These are phyloP conservation scores for Cyrtodaria siliqua DNA, from an alignment of 2,888 invertebrate species.

Conservation along the genomic window DNA sequence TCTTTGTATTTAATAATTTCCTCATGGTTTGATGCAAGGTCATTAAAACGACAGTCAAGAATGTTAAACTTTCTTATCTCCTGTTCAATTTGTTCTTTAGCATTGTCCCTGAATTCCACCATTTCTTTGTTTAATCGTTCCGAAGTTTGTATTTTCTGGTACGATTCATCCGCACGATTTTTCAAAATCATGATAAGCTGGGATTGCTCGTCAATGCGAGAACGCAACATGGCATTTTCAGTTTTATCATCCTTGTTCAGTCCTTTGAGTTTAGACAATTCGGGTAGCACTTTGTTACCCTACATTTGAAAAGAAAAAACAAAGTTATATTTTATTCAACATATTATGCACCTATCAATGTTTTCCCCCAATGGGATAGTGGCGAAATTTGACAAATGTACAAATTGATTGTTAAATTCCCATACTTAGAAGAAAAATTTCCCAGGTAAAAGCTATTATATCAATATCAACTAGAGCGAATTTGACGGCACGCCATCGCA, in stretches of 20 bases:
- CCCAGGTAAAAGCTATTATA: too few relatives aligned
- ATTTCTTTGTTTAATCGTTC: slow-evolving; percentile 82
- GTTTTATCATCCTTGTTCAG: slow-evolving; percentile 84
- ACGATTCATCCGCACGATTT: slow-evolving; percentile 82
- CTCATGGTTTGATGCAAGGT: slow-evolving; percentile 83
- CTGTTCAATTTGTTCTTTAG: slow-evolving; percentile 75
- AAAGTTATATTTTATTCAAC: too few relatives aligned
- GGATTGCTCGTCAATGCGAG: slow-evolving; percentile 85
- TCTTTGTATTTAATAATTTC: slow-evolving; percentile 85
- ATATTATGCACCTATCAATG: too few relatives aligned
- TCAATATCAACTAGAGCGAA: not conserved
- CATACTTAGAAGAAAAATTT: too few relatives aligned
- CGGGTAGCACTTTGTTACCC: slow-evolving; percentile 74
- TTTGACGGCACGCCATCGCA: not conserved
- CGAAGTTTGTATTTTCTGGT: slow-evolving; percentile 73
- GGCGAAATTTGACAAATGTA: too few relatives aligned
- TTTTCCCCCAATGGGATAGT: too few relatives aligned
- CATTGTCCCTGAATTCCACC: slow-evolving; percentile 78
- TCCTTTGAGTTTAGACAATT: slow-evolving; percentile 78
- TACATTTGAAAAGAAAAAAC: too few relatives aligned
- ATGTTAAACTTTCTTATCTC: slow-evolving; percentile 80
- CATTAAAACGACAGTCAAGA: slow-evolving; percentile 81
- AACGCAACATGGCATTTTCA: slow-evolving; percentile 83
- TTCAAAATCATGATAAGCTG: slow-evolving; percentile 85
- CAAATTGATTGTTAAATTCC: too few relatives aligned